Evolutionary conservation across 2,888 invertebrate species (phyloP).

Genomic region (Tethea ocularis): DNA sequence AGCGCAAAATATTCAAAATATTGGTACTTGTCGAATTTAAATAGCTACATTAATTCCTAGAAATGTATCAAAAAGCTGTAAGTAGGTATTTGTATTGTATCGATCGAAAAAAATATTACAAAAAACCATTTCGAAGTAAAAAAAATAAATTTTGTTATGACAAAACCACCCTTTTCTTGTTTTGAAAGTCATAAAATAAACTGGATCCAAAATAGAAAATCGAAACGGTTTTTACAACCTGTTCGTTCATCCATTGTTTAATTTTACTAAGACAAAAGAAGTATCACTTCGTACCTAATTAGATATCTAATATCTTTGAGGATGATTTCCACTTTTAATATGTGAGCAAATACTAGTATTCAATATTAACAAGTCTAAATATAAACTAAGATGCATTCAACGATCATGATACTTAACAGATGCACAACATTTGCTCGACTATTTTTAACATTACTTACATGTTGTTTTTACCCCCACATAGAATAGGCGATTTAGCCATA

Average conservation of each 20-base stretch:
- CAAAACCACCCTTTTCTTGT: not conserved
- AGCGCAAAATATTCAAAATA: no score
- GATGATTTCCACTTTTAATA: no score
- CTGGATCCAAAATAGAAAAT: no score
- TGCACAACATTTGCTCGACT: slow-evolving; percentile 39
- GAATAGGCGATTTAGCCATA: slow-evolving; percentile 11
- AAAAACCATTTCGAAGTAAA: not conserved
- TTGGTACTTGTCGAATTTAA: no score
- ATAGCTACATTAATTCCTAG: no score
- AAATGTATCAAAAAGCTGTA: no score
- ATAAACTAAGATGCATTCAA: slow-evolving; percentile 24
- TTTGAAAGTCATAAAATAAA: not conserved
- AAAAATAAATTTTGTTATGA: no score
- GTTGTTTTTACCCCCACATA: slow-evolving; percentile 10
- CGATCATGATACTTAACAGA: slow-evolving; percentile 31
- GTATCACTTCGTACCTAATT: not conserved
- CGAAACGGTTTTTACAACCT: no score
- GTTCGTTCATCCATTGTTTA: no score
- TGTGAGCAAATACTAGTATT: not conserved
- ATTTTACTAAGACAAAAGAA: no score
- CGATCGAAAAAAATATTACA: no score
- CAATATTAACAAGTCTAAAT: slow-evolving; percentile 20
- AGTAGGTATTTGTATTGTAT: no score
- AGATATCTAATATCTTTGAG: not conserved
- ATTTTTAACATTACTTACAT: slow-evolving; percentile 38